phyloP scores from a whole-genome alignment of 2,888 invertebrate genomes.

The Cinara cedri region DNA sequence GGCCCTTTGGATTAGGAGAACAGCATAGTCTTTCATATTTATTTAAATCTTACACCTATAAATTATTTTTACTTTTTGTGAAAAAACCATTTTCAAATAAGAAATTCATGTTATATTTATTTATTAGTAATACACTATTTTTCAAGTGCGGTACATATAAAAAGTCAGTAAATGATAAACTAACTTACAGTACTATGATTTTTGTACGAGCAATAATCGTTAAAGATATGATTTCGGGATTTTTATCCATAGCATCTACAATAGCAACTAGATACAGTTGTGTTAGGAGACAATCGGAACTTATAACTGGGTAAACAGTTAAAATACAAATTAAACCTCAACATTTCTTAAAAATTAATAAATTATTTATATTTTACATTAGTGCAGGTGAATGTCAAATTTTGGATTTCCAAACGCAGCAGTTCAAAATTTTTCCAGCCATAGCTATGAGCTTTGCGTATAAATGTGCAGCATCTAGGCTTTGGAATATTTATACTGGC shows the following conservation, averaged over 20 bases:
- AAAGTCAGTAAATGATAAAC: conserved; percentile 79
- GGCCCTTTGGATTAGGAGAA: too few relatives aligned
- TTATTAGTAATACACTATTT: conserved; percentile 43
- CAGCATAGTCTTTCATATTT: too few relatives aligned
- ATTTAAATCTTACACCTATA: too few relatives aligned
- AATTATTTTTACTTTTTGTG: too few relatives aligned
- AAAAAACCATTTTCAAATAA: not conserved
- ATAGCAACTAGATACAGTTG: conserved; percentile 91
- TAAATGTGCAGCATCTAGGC: conserved; percentile 74
- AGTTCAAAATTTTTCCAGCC: conserved; percentile 86
- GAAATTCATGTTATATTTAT: conserved; percentile 59
- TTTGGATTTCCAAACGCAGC: conserved; percentile 92
- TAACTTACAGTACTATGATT: conserved; percentile 92
- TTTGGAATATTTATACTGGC: conserved; percentile 86
- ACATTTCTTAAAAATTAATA: too few relatives aligned
- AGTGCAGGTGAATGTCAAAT: conserved; percentile 89
- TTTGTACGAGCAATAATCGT: conserved; percentile 88
- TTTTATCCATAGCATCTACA: conserved; percentile 82
- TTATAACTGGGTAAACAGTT: conserved; percentile 73
- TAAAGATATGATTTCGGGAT: conserved; percentile 76
- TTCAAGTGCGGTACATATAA: conserved; percentile 84
- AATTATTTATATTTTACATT: too few relatives aligned
- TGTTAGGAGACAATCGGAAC: conserved; percentile 86
- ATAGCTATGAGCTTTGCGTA: conserved; percentile 83
- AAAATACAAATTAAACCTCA: too few relatives aligned